phyloP scores from a whole-genome alignment of 2,797 vertebrate genomes.

The Chelon labrosus region DNA sequence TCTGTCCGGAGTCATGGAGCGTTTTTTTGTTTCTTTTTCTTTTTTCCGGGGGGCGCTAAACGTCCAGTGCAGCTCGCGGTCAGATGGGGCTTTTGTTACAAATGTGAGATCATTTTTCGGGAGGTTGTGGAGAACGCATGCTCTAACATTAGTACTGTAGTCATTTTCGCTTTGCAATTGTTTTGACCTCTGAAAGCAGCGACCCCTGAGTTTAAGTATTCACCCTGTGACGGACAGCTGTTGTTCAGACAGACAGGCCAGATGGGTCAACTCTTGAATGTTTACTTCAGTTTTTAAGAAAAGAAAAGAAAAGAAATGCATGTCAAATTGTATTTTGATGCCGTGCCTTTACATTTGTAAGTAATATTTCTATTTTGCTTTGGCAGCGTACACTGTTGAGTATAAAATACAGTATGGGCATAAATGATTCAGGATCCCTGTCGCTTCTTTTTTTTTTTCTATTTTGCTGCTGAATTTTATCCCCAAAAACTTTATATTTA shows the following conservation, averaged over 20 bases:
- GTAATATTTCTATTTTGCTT: constrained; percentile 84
- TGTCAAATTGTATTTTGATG: constrained; percentile 82
- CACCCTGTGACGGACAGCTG: constrained; percentile 69
- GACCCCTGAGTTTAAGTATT: constrained; percentile 59
- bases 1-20: constrained; percentile 38
- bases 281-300: constrained; percentile 75
- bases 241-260: constrained; percentile 56
- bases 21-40: not conserved
- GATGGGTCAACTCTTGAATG: constrained; percentile 77
- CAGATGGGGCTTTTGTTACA: constrained; percentile 52
- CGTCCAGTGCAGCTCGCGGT: constrained; percentile 24
- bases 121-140: constrained; percentile 35
- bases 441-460: constrained; percentile 9
- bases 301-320: constrained; percentile 60
- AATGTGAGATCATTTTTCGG: constrained; percentile 17
- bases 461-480: not conserved
- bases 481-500: no score
- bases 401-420: constrained; percentile 74
- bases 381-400: constrained; percentile 66
- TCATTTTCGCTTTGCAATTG: constrained; percentile 27
- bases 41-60: no score
- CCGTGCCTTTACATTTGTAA: constrained; percentile 85
- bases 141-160: constrained; percentile 50
- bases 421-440: constrained; percentile 36
- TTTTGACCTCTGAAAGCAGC: constrained; percentile 53